Evolutionary conservation across 2,888 invertebrate species (phyloP), one percentile per base, ranked within the genome.

Genomic region (Dysmachus trigonus): DNA sequence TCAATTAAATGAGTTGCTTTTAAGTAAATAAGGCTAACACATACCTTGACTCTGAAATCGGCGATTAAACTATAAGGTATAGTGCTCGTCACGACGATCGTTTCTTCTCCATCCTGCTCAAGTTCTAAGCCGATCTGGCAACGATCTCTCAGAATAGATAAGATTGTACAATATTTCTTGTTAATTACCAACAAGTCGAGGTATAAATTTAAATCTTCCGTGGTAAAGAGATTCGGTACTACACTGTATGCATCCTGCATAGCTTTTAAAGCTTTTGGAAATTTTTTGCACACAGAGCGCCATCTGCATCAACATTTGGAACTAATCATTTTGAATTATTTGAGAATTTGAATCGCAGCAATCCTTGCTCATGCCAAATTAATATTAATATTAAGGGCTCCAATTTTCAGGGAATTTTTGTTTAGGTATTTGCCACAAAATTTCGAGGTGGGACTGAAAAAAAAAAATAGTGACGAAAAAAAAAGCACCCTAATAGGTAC

Each of bases 171-270:
- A 91, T 95, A 97, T 88, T 95, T 93, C 89, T 95, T 95, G 85
- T 95, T 93, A 2, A 94, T 91, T 85, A 98, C 94, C 8, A 97
- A 93, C 35, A 98, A 92, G 91, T 98, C 98, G 53, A 97, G 92
- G 90, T 96, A 95, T 86, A 97, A 94, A 91, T 98, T 98, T 5
- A 97, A 94, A 90, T 98, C 96, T 92, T 95, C 95, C 30, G 95
- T 93, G 15, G 94, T 95, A 86, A 98, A 95, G 13, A 94, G 92
- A 51, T 94, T 91, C 0, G 96, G 94, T 90, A 96, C 96, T 90
- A 96, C 95, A 79, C 93, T 93, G 90, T 98, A 97, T 4, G 97
- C 96, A 62, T 93, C 93, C 87, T 94, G 93, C 94, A 98, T 95
- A 0, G 96, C 95, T 89, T 95, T 95, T 73, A 95, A 92, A 0